A percentile compares a stretch with the other conserved stretches of the same genome.
These are phyloP conservation scores for Ceryle rudis DNA, from an alignment of 2,797 vertebrate species.

Conservation along the genomic window DNA sequence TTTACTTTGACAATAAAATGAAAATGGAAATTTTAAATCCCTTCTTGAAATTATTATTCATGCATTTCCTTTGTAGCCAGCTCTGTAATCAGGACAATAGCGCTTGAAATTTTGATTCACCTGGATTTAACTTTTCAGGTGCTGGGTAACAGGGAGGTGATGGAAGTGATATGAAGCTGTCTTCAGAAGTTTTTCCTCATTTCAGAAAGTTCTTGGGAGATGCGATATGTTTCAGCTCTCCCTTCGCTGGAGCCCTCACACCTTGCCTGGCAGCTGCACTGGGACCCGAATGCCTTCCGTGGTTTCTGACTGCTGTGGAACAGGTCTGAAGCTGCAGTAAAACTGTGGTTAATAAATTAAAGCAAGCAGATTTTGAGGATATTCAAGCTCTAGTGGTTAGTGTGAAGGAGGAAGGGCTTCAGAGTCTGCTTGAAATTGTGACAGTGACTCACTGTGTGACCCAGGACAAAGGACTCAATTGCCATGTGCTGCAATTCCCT, in stretches of 20 bases:
- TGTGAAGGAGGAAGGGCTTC: neutral
- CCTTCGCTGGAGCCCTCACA: neutral
- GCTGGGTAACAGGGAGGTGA: neutral
- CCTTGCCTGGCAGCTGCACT: neutral
- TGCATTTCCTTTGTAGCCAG: slow-evolving; percentile 33
- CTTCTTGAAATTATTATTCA: slow-evolving; percentile 39
- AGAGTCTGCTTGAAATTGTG: neutral
- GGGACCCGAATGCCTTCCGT: neutral
- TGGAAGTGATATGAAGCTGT: neutral
- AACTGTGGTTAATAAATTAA: neutral
- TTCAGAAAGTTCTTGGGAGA: neutral
- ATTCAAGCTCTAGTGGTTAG: slow-evolving; percentile 1
- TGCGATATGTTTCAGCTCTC: rapidly evolving
- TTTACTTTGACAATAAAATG: slow-evolving; percentile 96
- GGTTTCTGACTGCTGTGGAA: slow-evolving; percentile 5
- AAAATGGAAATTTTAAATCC: slow-evolving; percentile 77
- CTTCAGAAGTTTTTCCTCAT: neutral
- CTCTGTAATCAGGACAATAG: neutral
- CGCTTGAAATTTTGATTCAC: neutral
- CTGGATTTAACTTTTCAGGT: slow-evolving; percentile 32
- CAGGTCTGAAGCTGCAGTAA: slow-evolving; percentile 6
- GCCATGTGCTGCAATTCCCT: neutral
- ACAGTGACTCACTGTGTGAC: neutral
- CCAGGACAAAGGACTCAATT: neutral
- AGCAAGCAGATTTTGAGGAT: slow-evolving; percentile 2